phyloP scores from a whole-genome alignment of 1,140 invertebrate species.

The Saxidomus purpurata region DNA sequence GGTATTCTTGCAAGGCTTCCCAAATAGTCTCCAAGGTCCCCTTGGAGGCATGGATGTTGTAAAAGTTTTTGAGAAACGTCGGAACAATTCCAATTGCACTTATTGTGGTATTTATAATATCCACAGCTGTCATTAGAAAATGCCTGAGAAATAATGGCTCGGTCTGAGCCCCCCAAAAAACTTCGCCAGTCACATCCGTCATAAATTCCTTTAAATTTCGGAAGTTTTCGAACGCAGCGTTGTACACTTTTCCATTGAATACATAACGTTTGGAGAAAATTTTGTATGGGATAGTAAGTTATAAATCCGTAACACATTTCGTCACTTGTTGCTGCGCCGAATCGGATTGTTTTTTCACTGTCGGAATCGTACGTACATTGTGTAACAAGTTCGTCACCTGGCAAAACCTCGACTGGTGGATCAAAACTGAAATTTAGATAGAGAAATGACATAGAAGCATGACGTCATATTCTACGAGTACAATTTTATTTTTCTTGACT shows the following conservation, averaged over 20 bases:
- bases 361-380: slow-evolving; percentile 68
- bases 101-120: slow-evolving; percentile 16
- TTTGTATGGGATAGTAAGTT: slow-evolving; percentile 68
- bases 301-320: slow-evolving; percentile 79
- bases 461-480: no score
- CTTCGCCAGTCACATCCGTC: slow-evolving; percentile 53
- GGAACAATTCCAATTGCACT: slow-evolving; percentile 65
- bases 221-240: slow-evolving; percentile 31
- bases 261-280: slow-evolving; percentile 26
- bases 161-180: neutral
- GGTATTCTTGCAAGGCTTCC: neutral
- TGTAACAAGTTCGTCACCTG: slow-evolving; percentile 75
- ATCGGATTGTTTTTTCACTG: slow-evolving; percentile 45
- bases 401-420: slow-evolving; percentile 67
- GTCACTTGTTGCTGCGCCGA: slow-evolving; percentile 73
- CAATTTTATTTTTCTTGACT: no score
- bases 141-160: neutral
- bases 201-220: slow-evolving; percentile 47
- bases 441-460: no score
- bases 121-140: slow-evolving; percentile 22
- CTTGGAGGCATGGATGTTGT: slow-evolving; percentile 70
- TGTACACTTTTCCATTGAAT: slow-evolving; percentile 51
- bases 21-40: slow-evolving; percentile 64
- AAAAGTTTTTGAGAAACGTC: slow-evolving; percentile 43
- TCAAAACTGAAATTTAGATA: slow-evolving; percentile 72